These are phyloP conservation scores for Pangasius djambal DNA, from an alignment of 2,797 vertebrate genomes.

Conservation along the genomic window DNA sequence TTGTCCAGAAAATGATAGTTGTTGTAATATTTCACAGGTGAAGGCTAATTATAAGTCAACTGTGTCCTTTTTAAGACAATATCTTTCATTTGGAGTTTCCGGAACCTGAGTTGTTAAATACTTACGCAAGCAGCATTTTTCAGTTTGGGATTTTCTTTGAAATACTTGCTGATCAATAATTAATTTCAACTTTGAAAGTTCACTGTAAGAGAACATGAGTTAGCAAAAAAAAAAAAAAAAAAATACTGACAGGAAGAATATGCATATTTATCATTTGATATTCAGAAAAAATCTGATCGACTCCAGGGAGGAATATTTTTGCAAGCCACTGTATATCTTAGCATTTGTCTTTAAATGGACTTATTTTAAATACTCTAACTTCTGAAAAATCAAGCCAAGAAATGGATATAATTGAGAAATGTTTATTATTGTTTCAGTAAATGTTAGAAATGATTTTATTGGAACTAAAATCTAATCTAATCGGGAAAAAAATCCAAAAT, in stretches of 20 bases:
- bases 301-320: not conserved
- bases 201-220: not conserved
- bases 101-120: not conserved
- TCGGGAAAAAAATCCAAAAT: not conserved
- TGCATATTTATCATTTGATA: not conserved
- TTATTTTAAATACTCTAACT: not conserved
- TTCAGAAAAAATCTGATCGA: not conserved
- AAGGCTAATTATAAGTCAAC: no score
- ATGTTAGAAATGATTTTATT: not conserved
- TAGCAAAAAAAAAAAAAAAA: no score
- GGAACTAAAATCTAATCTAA: not conserved
- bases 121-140: not conserved
- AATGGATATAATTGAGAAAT: not conserved
- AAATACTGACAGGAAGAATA: no score
- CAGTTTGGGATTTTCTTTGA: not conserved
- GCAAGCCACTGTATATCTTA: not conserved
- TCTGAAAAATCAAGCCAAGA: not conserved
- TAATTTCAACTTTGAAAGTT: not conserved
- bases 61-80: not conserved
- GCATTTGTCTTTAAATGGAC: not conserved
- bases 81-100: not conserved
- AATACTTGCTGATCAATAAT: not conserved
- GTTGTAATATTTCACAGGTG: no score
- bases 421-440: not conserved
- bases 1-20: not conserved